A percentile compares a stretch with the other conserved stretches of the same genome.
Evolutionary conservation across 2,113 vertebrate genomes (phyloP).

Genomic region (Azemiops feae): DNA sequence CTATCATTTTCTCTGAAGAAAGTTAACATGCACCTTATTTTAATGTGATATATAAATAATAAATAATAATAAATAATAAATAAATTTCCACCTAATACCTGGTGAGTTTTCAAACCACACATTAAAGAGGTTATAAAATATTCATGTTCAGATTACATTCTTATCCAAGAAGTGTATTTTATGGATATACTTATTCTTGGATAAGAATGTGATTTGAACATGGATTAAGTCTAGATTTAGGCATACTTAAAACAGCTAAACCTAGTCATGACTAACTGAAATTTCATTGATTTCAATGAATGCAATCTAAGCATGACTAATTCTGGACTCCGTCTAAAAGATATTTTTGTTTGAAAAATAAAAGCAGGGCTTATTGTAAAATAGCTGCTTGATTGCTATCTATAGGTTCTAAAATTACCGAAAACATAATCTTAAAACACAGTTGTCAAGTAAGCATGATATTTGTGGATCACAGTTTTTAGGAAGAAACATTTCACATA

Average conservation of each 20-base stretch:
- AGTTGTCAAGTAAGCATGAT: neutral
- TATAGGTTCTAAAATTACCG: neutral
- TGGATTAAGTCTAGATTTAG: neutral
- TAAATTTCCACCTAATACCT: neutral
- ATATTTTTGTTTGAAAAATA: neutral
- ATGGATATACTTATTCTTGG: neutral
- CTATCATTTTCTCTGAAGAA: neutral
- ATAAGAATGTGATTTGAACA: neutral
- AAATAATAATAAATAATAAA: too few relatives aligned
- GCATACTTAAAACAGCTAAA: neutral
- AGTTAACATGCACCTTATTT: neutral
- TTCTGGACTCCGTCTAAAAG: neutral
- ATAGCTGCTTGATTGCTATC: neutral
- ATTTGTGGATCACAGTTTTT: neutral
- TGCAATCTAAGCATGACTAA: neutral
- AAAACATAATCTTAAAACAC: neutral
- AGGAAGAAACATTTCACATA: neutral
- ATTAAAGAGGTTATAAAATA: neutral
- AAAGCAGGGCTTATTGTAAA: neutral
- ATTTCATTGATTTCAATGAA: neutral
- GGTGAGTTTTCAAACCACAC: neutral
- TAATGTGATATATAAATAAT: neutral
- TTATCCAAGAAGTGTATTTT: neutral
- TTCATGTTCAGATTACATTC: neutral
- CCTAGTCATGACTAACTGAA: neutral